These are phyloP conservation scores for Himalopsyche phryganea DNA, from an alignment of 1,140 invertebrate genomes.

Conservation along the genomic window DNA sequence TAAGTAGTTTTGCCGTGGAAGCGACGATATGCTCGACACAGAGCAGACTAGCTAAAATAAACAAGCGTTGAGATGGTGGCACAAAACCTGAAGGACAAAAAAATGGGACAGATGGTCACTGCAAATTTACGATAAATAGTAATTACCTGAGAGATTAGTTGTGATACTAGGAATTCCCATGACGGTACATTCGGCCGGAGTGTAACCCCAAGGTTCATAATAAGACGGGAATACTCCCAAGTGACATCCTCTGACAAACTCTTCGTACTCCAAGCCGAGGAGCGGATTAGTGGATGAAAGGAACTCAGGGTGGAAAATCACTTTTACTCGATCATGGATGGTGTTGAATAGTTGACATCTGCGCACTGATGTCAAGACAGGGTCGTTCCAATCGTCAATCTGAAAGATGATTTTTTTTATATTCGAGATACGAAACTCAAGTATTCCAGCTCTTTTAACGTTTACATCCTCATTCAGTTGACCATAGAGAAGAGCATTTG, in stretches of 20 bases:
- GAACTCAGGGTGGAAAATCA: constrained; percentile 99
- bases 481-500: too few species aligned
- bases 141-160: constrained; percentile 91
- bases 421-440: too few species aligned
- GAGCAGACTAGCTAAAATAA: too few species aligned
- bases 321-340: constrained; percentile 92
- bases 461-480: too few species aligned
- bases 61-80: too few species aligned
- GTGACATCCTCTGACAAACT: constrained; percentile 98
- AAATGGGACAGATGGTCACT: too few species aligned
- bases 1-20: too few species aligned
- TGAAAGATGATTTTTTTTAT: constrained; percentile 29
- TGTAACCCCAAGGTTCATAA: constrained; percentile 99
- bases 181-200: constrained; percentile 98
- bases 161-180: constrained; percentile 99
- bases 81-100: too few species aligned
- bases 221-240: constrained; percentile 98
- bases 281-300: constrained; percentile 96
- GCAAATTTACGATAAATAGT: too few species aligned
- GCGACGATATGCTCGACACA: too few species aligned
- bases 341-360: constrained; percentile 95
- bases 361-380: constrained; percentile 82
- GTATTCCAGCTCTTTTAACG: too few species aligned
- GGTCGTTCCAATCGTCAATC: constrained; percentile 88
- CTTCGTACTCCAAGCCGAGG: constrained; percentile 98